These are phyloP conservation scores for Callipepla squamata DNA, from an alignment of 2,113 vertebrate species.

Conservation along the genomic window DNA sequence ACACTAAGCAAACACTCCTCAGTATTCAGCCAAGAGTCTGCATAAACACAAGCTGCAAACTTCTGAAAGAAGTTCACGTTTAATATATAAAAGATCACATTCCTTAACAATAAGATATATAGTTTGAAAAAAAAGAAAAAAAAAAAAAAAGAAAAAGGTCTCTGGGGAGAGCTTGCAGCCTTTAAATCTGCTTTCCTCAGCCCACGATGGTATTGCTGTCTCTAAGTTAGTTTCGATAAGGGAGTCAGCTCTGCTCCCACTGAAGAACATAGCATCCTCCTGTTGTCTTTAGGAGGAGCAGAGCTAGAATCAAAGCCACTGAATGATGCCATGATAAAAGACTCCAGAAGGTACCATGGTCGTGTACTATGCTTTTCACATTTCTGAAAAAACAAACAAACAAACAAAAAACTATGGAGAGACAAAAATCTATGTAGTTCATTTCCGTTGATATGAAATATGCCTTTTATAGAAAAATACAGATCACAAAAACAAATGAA, in stretches of 20 bases:
- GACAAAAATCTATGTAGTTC: background rate
- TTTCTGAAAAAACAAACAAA: background rate
- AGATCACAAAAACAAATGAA: background rate
- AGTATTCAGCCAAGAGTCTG: slow-evolving; percentile 25
- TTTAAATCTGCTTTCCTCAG: slow-evolving; percentile 31
- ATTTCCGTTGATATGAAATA: background rate
- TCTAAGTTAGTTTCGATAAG: background rate
- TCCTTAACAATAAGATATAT: slow-evolving; percentile 43
- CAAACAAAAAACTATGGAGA: fast-evolving
- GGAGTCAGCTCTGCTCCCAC: background rate
- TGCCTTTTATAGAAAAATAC: background rate
- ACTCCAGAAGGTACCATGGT: background rate
- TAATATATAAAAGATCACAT: slow-evolving; percentile 44
- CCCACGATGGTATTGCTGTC: slow-evolving; percentile 6
- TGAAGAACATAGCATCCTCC: background rate
- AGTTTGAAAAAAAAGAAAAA: background rate
- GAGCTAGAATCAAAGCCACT: background rate
- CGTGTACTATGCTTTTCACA: slow-evolving; percentile 12
- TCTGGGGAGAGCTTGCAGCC: background rate
- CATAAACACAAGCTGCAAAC: slow-evolving; percentile 28
- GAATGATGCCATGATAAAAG: background rate
- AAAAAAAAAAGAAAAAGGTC: too few relatives aligned
- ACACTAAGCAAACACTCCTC: slow-evolving; percentile 57
- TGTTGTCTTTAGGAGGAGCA: slow-evolving; percentile 1
- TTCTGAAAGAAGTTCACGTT: slow-evolving; percentile 10